Evolutionary conservation across 2,888 invertebrate species (phyloP), one percentile per base, ranked within the genome.

Genomic region (Cloeon dipterum): DNA sequence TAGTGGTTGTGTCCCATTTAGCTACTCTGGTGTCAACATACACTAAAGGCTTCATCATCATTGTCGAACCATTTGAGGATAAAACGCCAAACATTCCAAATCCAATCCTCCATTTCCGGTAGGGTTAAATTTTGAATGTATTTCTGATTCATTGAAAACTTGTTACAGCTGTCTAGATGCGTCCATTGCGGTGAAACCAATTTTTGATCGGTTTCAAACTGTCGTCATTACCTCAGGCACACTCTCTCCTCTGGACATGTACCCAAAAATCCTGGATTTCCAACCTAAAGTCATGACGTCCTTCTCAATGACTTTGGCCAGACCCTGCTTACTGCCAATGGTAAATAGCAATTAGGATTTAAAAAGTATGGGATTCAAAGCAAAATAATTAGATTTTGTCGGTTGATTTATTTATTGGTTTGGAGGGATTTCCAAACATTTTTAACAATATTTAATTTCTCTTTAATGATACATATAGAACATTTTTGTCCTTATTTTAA

Each of bases 171-270:
- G 98, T 53, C 69, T 99, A 61, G 98, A 99, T 61, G 93, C 93
- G 0, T 96, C 96, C 0, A 89, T 99, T 50, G 98, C 96, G 3
- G 89, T 99, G 61, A 79, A 86, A 47, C 96, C 98, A 3, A 76
- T 99, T 10, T 93, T 99, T 57, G 74, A 86, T 41, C 67, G 96
- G 44, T 99, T 98, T 55, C 96, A 98, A 60, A 74, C 85, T 1
- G 96, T 99, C 32, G 76, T 96, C 26, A 94, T 96, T 32, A 96
- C 96, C 1, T 94, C 94, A n/a, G 94, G 96, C 45, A 98, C 98
- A 0, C 59, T 99, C 11, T 96, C 96, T 0, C 98, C 98, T 0
- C 61, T 98, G 50, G 96, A 98, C 55, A 99, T 99, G 93, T 99
- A 98, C 59, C 98, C 98, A 1, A 96, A 96, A 62, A 94, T 98